A percentile compares a stretch with the other conserved stretches of the same genome.
These are phyloP conservation scores for Megaceryle alcyon DNA, from an alignment of 2,797 vertebrate species.

Conservation along the genomic window DNA sequence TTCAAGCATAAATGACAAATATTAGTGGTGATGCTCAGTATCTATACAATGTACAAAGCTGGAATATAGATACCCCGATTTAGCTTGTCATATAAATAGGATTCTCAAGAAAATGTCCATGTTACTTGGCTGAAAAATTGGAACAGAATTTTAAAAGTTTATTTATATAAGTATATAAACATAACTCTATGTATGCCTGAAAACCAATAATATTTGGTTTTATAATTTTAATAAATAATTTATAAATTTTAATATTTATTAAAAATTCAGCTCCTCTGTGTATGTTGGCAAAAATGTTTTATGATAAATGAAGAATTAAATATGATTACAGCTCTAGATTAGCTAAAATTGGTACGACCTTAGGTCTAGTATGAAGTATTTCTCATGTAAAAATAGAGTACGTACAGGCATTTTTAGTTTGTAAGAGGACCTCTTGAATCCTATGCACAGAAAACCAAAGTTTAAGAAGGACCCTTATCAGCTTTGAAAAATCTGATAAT, in stretches of 20 bases:
- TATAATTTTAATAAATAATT: no score
- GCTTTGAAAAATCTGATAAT: no score
- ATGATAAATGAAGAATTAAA: not conserved
- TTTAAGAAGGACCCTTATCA: not conserved
- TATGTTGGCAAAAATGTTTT: not conserved
- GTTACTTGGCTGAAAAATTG: not conserved
- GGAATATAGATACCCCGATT: not conserved
- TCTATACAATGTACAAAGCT: not conserved
- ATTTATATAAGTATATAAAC: not conserved
- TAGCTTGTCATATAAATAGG: not conserved
- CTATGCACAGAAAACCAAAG: not conserved
- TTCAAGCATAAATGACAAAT: not conserved
- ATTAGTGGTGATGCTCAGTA: not conserved
- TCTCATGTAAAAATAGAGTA: not conserved
- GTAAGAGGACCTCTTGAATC: not conserved
- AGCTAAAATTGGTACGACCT: not conserved
- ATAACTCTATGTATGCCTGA: not conserved
- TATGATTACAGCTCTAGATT: not conserved
- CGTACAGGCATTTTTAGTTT: not conserved
- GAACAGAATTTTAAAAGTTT: not conserved
- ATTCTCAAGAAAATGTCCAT: not conserved
- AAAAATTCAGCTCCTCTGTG: not conserved
- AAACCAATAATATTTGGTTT: not conserved
- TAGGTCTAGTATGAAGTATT: not conserved
- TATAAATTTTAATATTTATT: no score